Evolutionary conservation across 2,888 invertebrate species (phyloP).

Genomic region (Kryphioiulus occultus): DNA sequence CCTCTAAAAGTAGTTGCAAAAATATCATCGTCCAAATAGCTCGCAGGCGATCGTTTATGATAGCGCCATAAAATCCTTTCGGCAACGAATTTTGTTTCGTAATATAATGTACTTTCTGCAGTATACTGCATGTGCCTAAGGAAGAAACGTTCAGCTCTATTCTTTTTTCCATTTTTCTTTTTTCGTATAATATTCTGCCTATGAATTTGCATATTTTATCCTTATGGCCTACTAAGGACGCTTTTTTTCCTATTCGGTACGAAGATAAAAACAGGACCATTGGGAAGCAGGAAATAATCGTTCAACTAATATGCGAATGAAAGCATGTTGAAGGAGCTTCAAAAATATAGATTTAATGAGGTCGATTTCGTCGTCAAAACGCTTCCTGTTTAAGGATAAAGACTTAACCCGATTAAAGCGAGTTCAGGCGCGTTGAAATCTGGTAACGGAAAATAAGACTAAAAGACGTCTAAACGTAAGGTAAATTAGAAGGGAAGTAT

Average conservation of each 20-base stretch:
- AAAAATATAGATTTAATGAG: constrained; percentile 8
- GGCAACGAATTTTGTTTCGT: not conserved
- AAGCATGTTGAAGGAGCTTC: not conserved
- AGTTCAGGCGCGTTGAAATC: not conserved
- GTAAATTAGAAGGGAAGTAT: not conserved
- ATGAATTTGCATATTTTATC: too few relatives aligned
- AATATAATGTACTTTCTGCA: not conserved
- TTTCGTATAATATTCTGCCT: too few relatives aligned
- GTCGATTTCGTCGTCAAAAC: constrained; percentile 8
- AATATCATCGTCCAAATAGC: not conserved
- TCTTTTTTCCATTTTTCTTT: too few relatives aligned
- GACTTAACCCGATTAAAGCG: not conserved
- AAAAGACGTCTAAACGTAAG: not conserved
- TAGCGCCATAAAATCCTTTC: not conserved
- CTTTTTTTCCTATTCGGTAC: not conserved
- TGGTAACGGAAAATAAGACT: not conserved
- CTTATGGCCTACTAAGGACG: too few relatives aligned
- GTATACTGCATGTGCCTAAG: too few relatives aligned
- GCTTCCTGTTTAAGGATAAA: constrained; percentile 3
- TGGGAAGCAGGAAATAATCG: constrained; percentile 1
- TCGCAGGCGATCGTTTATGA: not conserved
- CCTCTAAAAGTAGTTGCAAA: not conserved
- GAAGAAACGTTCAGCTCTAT: too few relatives aligned
- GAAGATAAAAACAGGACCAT: not conserved
- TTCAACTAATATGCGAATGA: constrained; percentile 2